Conservation (phyloP, 2,888 invertebrate species). For the Arctia plantaginis region DNA sequence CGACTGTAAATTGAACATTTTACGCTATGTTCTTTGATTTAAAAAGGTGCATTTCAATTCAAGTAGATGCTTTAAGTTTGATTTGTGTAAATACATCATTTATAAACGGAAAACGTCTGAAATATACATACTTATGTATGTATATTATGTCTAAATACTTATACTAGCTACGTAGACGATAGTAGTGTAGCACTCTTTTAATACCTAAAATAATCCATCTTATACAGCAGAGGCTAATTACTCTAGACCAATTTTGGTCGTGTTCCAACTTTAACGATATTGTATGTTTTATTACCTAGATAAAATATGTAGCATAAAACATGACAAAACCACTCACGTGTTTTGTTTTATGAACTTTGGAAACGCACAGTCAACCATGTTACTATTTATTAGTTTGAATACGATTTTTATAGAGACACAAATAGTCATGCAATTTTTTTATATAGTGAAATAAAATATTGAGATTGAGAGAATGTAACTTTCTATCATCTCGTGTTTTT, state of each 20-base stretch:
- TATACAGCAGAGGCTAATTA: not conserved
- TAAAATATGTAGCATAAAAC: not conserved
- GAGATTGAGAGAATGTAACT: no score
- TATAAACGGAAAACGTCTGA: not conserved
- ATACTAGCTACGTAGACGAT: not conserved
- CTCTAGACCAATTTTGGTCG: not conserved
- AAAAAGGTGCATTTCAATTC: not conserved
- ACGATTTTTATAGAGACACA: no score
- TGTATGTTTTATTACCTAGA: not conserved
- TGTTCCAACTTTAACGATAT: not conserved
- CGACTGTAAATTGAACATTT: not conserved
- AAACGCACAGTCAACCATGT: not conserved
- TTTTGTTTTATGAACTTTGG: not conserved
- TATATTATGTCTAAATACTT: no score
- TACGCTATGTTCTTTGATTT: not conserved
- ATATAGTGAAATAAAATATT: no score
- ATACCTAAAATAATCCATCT: not conserved
- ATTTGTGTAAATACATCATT: not conserved
- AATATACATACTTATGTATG: not conserved
- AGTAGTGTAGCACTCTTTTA: not conserved
- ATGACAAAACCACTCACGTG: not conserved
- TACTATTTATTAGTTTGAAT: no score
- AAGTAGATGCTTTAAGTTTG: not conserved
- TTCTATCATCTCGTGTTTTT: not conserved
- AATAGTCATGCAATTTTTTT: no score